Percentiles rank a stretch among this genome's conserved stretches.
phyloP scores from a whole-genome alignment of 2,797 vertebrate species.

The Alfaro cultratus region DNA sequence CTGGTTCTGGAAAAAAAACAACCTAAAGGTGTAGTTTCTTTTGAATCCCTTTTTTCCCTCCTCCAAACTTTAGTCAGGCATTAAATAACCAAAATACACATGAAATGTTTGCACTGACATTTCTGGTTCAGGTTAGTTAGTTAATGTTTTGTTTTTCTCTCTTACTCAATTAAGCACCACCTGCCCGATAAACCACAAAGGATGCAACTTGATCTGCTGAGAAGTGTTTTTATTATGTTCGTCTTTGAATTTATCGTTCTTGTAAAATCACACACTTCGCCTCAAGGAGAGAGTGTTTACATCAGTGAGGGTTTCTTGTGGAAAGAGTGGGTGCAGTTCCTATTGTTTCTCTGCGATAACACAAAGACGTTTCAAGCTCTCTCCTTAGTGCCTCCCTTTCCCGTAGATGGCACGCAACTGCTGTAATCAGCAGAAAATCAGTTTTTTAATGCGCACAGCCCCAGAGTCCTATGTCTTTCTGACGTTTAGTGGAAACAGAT shows the following conservation, averaged over 20 bases:
- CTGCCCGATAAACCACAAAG: not conserved
- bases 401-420: slow-evolving; percentile 6
- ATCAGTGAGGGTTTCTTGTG: not conserved
- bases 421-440: slow-evolving; percentile 50
- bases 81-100: not conserved
- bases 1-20: not conserved
- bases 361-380: not conserved
- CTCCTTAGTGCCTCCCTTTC: not conserved
- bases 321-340: not conserved
- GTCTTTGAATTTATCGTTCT: not conserved
- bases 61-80: not conserved
- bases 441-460: slow-evolving; percentile 30
- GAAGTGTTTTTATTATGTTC: not conserved
- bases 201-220: slow-evolving; percentile 12
- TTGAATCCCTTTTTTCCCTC: not conserved
- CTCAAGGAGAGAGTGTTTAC: not conserved
- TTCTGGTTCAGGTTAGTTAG: not conserved
- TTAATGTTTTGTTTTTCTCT: not conserved
- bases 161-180: not conserved
- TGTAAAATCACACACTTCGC: not conserved
- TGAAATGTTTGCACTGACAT: not conserved
- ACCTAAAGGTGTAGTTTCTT: not conserved
- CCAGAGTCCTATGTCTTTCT: slow-evolving; percentile 33
- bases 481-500: slow-evolving; percentile 31
- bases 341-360: not conserved